Base-by-base conservation (phyloP, 1,140 invertebrate genomes). In the Caenorhabditis inopinata region DNA sequence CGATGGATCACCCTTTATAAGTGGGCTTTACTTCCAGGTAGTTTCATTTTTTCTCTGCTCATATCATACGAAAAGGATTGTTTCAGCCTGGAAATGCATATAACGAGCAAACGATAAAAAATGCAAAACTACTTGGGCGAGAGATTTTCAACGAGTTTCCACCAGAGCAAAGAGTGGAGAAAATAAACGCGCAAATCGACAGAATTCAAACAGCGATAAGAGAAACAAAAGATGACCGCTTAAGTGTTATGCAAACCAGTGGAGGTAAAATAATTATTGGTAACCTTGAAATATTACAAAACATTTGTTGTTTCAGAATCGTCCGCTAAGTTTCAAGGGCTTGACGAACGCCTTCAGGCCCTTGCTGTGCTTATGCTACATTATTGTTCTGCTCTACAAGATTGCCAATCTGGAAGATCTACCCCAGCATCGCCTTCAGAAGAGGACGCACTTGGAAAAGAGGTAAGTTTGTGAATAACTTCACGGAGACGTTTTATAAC, bases 351-450 rank as follows among this genome's bases (percentile, higher is more conserved):
- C 76, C 88, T 89, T 53, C 92, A 94, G 87, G 93, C 93, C 1
- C 88, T 95, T 76, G 93, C 93, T 29, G 92, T 94, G 27, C 90
- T 95, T 35, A 92, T 95, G 92, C 89, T 95, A 81, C 93, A 95
- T 88, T 94, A 93, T 89, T 95, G 94, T 89, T 92, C 93, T 1
- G 93, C 93, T 9, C 89, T 94, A 42, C 93, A 94, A 42, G 84
- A 79, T 49, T 46, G 25, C 9, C 74, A 79, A 18, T 49, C 58
- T 0, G 58, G 58, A 68, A 79, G 58, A 38, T 42, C 32, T 7
- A 68, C 58, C 18, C 47, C 25, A 23, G 47, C 84, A 25, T 78
- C 62, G 18, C 16, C 12, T 45, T 58, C 32, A 38, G 74, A 81
- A 76, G 47, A 32, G 9, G 21, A 27, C n/a, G 4, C 32, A 48